These are phyloP conservation scores for Silurus asotus DNA, from an alignment of 2,113 vertebrate genomes.

Conservation along the genomic window DNA sequence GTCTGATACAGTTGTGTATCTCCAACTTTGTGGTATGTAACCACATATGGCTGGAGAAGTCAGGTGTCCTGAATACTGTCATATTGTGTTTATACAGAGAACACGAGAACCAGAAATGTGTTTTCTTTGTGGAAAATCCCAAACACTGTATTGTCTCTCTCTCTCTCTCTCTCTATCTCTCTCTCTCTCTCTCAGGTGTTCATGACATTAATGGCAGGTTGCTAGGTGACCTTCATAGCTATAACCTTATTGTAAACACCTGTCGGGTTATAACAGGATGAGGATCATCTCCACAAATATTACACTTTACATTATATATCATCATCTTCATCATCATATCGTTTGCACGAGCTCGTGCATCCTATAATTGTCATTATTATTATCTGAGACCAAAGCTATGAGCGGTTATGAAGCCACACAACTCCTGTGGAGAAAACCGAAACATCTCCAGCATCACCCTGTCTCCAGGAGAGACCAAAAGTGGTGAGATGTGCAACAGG, in stretches of 20 bases:
- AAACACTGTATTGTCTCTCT: background rate
- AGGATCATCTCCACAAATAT: background rate
- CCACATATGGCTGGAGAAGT: no score
- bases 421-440: background rate
- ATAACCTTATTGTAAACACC: conserved; percentile 23
- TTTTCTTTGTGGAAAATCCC: background rate
- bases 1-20: no score
- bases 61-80: no score
- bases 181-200: conserved; percentile 43
- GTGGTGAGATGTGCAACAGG: background rate
- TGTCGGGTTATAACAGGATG: background rate
- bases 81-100: no score
- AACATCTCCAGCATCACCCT: background rate
- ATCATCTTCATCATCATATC: background rate
- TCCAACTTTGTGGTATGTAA: no score
- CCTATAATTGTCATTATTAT: background rate
- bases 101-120: no score
- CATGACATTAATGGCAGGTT: conserved; percentile 46
- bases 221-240: conserved; percentile 29
- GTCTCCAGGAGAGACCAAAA: background rate
- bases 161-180: conserved; percentile 20
- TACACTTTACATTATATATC: no score
- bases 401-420: background rate
- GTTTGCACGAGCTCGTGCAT: background rate
- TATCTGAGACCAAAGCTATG: background rate